These are phyloP conservation scores for Podiceps cristatus DNA, from an alignment of 2,113 vertebrate species.

Conservation along the genomic window DNA sequence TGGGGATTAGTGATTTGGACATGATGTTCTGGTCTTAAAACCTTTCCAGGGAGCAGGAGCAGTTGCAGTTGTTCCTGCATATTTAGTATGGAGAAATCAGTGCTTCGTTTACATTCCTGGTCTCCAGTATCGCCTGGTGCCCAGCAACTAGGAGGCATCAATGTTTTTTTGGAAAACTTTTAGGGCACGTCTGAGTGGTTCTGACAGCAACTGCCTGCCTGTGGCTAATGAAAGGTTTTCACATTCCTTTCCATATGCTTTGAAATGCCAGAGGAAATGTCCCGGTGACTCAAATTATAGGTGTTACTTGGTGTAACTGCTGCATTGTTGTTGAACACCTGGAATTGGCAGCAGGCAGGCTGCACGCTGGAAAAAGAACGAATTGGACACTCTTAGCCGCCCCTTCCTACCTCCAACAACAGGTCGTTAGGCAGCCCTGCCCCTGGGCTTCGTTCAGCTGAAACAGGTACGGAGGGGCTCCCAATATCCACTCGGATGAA, in stretches of 20 bases:
- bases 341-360: constrained; percentile 33
- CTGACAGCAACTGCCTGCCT: not conserved
- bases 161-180: not conserved
- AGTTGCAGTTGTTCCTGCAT: not conserved
- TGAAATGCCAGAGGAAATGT: constrained; percentile 67
- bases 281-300: constrained; percentile 62
- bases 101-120: not conserved
- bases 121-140: not conserved
- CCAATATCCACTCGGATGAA: not conserved
- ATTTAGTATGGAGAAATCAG: not conserved
- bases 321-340: constrained; percentile 54
- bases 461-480: not conserved
- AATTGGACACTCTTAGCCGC: not conserved
- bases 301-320: constrained; percentile 36
- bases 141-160: not conserved
- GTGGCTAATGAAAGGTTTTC: constrained; percentile 56
- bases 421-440: not conserved
- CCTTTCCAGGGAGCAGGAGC: not conserved
- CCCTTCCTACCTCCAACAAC: not conserved
- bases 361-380: not conserved
- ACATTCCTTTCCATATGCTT: constrained; percentile 46
- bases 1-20: not conserved
- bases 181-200: not conserved
- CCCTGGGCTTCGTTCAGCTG: not conserved
- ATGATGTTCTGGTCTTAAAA: not conserved